These are phyloP conservation scores for Protaetia brevitarsis DNA, from an alignment of 1,140 invertebrate species.

Conservation along the genomic window DNA sequence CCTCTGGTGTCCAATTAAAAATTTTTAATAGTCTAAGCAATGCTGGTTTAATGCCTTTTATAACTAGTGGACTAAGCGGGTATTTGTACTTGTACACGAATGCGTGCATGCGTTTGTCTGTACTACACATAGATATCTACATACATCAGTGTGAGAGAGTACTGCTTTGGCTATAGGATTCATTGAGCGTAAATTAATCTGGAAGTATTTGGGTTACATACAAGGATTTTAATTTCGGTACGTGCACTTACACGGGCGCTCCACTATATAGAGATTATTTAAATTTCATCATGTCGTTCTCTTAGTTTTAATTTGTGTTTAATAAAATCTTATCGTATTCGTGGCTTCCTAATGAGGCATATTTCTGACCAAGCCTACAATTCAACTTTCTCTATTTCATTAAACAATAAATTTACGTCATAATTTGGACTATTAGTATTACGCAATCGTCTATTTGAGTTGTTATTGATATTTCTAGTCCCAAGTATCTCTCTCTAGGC, in stretches of 20 bases:
- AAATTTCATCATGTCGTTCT: neutral
- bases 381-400: too few relatives aligned
- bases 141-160: neutral
- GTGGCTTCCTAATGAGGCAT: too few relatives aligned
- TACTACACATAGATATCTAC: too few relatives aligned
- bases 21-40: slow-evolving; percentile 16
- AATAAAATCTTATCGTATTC: neutral
- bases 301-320: neutral
- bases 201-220: slow-evolving; percentile 11
- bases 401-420: too few relatives aligned
- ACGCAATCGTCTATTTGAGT: too few relatives aligned
- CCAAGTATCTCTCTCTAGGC: too few relatives aligned
- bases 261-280: neutral
- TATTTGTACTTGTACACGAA: neutral
- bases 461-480: too few relatives aligned
- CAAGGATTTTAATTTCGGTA: slow-evolving; percentile 8
- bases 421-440: too few relatives aligned
- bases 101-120: neutral
- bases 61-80: neutral
- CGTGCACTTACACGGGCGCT: neutral
- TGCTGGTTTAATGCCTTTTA: slow-evolving; percentile 9
- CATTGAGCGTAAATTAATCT: slow-evolving; percentile 12
- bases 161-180: neutral
- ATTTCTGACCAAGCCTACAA: too few relatives aligned
- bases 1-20: slow-evolving; percentile 13